Evolutionary conservation across 2,113 vertebrate genomes (phyloP), one percentile per base, ranked within the genome.

Genomic region (Anolis sagrei): DNA sequence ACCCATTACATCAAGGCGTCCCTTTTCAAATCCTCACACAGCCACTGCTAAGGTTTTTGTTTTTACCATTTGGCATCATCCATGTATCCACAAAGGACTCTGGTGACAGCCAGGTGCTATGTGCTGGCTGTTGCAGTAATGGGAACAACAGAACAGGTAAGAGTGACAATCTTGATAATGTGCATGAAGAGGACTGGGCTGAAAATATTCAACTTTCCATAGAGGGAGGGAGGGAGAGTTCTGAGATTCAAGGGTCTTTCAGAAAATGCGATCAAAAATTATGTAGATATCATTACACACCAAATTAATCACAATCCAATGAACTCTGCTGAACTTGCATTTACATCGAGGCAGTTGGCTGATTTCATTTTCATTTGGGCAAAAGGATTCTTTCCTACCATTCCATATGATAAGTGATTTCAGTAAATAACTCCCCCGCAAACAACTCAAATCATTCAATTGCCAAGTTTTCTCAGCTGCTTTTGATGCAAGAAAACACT

Each of bases 351-450:
- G 54, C 11, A 27, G 54, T 36, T n/a, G 54, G 72, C 39, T 49
- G 82, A 76, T 76, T 84, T 66, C 64, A 84, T 84, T 84, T 34
- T 51, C 61, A 68, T 27, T 83, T 76, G 9, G n/a, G 82, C 1
- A 3, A 76, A 68, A 84, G 44, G n/a, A 68, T 51, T 66, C 39
- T 64, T 61, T 76, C 6, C 62, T 66, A 16, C 39, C 58, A 34
- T 83, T 48, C 58, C 36, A 32, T 29, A 49, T 76, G 61, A 76
- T 84, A 36, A 84, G 68, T 68, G 29, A 66, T 84, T 66, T 21
- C 61, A 27, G 16, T 8, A 21, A 66, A 66, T 44, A 44, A 44
- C 39, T 5, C 39, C 39, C 39, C 39, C 39, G 3, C 39, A 44
- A 44, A 44, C 2, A 25, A 21, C 11, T 5, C 11, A 84, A 62